Base-by-base conservation (phyloP, 2,113 vertebrate species). In the Malurus elegans region DNA sequence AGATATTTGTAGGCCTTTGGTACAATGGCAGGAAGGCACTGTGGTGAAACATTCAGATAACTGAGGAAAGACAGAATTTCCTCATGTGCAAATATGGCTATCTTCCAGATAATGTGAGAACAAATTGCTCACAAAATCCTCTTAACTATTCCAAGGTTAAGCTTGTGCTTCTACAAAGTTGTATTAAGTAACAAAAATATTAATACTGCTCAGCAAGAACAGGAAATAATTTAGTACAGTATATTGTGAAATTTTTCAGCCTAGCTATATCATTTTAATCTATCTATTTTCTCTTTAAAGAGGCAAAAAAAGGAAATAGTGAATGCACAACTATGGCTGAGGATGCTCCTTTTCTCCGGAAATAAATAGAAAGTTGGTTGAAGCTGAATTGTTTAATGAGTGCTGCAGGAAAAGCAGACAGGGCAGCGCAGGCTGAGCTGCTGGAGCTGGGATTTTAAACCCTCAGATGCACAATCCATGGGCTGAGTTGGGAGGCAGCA, bases 11-110 rank as follows among this genome's bases (percentile, higher is more conserved):
- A 83, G 64, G 78, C 93, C 95, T 97, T 97, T 95, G 97, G 95
- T 98, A 98, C 97, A 97, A 97, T 97, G 86, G 96, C 98, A 98
- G 98, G 98, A 98, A 98, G 98, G 98, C 98, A 98, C 97, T 97
- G 97, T 89, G 97, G 97, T 97, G 79, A 97, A 97, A 97, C 98
- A 97, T 98, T 98, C 97, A 98, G 97, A 98, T 96, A 97, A 96
- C 96, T 54, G 93, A 98, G 98, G 98, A 98, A 98, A 98, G 95
- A 96, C 92, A 96, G 60, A 85, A 58, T 88, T 98, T 98, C 98
- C 97, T 98, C 97, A 89, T 97, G 97, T 98, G 97, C 96, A 98
- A 98, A 97, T 81, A 93, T 95, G 97, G 98, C 98, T 95, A 58
- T 90, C 40, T 83, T 98, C 98, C 98, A 98, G 96, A 90, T 61